phyloP scores from a whole-genome alignment of 2,113 vertebrate genomes.

The Globicephala melas region DNA sequence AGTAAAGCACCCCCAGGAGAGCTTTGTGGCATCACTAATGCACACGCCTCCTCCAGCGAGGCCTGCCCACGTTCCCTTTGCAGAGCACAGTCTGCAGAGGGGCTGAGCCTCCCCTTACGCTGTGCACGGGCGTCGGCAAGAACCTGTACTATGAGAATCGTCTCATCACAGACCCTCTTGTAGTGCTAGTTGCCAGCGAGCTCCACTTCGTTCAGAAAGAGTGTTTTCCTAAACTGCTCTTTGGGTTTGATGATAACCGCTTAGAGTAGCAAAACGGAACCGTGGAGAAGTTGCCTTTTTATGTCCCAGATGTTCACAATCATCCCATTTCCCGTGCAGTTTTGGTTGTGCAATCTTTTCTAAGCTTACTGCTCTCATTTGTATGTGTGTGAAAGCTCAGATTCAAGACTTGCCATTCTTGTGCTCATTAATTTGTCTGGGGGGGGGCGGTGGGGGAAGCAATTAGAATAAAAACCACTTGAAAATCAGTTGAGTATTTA shows the following conservation, averaged over 20 bases:
- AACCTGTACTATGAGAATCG: not conserved
- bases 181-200: fast-evolving
- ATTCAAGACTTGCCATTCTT: not conserved
- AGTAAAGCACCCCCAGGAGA: fast-evolving
- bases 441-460: fast-evolving
- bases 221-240: not conserved
- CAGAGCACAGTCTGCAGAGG: fast-evolving
- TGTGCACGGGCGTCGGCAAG: fast-evolving
- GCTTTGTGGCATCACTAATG: not conserved
- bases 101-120: fast-evolving
- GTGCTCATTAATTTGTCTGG: not conserved
- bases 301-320: fast-evolving
- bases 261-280: not conserved
- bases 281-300: fast-evolving
- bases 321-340: fast-evolving
- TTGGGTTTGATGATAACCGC: too few relatives aligned
- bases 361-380: not conserved
- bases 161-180: not conserved
- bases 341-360: fast-evolving
- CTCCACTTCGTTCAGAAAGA: not conserved
- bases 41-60: fast-evolving
- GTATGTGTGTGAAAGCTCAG: fast-evolving
- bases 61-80: fast-evolving
- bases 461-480: not conserved
- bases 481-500: not conserved